A percentile compares a stretch with the other conserved stretches of the same genome.
These are phyloP conservation scores for Illadopsis cleaveri DNA, from an alignment of 2,113 vertebrate species.

Conservation along the genomic window DNA sequence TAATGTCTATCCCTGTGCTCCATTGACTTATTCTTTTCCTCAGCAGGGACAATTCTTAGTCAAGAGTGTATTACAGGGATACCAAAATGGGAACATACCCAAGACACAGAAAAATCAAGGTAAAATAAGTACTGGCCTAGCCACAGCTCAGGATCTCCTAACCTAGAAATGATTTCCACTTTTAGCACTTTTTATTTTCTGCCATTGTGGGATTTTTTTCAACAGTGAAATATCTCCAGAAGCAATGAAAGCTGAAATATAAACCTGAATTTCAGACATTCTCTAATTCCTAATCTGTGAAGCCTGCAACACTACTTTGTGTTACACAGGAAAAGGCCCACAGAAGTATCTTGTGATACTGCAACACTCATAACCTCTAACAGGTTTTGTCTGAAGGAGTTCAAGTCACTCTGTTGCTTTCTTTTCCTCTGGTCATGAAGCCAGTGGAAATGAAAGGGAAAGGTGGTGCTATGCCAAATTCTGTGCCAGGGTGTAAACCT, in stretches of 20 bases:
- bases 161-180: not conserved
- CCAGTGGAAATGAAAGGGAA: not conserved
- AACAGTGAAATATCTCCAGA: not conserved
- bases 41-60: not conserved
- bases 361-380: not conserved
- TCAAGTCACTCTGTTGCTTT: not conserved
- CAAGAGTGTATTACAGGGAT: not conserved
- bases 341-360: not conserved
- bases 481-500: not conserved
- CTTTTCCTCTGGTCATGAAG: not conserved
- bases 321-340: not conserved
- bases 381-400: not conserved
- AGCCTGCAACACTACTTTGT: not conserved
- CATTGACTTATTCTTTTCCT: not conserved
- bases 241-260: not conserved
- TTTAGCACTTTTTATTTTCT: not conserved
- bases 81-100: not conserved
- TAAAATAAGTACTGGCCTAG: not conserved
- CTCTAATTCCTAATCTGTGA: not conserved
- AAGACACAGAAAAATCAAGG: not conserved
- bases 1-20: not conserved
- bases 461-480: not conserved
- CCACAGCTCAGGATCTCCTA: not conserved
- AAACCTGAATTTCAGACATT: not conserved
- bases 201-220: not conserved